Base-by-base conservation (phyloP, 2,888 invertebrate genomes). In the Epinotia brunnichana region DNA sequence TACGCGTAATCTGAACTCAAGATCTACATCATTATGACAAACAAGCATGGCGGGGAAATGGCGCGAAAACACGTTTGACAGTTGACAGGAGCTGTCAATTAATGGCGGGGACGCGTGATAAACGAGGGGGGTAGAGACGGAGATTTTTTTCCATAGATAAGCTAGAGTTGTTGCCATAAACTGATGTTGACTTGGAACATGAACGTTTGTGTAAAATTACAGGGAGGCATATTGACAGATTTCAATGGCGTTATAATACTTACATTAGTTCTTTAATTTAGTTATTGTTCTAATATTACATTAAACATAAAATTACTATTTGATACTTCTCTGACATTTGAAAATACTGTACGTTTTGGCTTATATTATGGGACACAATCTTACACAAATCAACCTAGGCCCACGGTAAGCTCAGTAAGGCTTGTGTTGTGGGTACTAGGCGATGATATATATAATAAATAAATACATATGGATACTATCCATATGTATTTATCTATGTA, bases 71-170 rank as follows among this genome's bases (percentile, higher is more conserved):
- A 77, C 82, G 79, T 90, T 89, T 92, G 92, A 92, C 92, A 66
- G 66, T 66, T 66, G 66, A 66, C 66, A 66, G 61, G 21, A 92
- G 87, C 89, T 93, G 92, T 93, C 92, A 93, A 93, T 93, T 93
- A 83, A 82, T 76, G 77, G 81, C 80, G 83, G 82, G 78, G 82
- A 83, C 80, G 79, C 75, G 79, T 87, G 88, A 90, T 82, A 87
- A 85, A 86, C 80, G 85, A 83, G 66, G 64, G 35, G 48, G 66
- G 66, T n/a, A 54, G 21, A 39, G 39, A 39, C 35, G 53, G 35
- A 19, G 63, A 66, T 66, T 56, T 66, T n/a, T 24, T 63, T 66
- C 35, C 57, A 57, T 56, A 39, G 64, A 66, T 66, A 66, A 41
- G 39, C 21, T 48, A 21, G 54, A 54, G 39, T 64, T 64, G 64